Base-by-base conservation (phyloP, 1,140 invertebrate genomes). In the Neotoxoptera formosana region DNA sequence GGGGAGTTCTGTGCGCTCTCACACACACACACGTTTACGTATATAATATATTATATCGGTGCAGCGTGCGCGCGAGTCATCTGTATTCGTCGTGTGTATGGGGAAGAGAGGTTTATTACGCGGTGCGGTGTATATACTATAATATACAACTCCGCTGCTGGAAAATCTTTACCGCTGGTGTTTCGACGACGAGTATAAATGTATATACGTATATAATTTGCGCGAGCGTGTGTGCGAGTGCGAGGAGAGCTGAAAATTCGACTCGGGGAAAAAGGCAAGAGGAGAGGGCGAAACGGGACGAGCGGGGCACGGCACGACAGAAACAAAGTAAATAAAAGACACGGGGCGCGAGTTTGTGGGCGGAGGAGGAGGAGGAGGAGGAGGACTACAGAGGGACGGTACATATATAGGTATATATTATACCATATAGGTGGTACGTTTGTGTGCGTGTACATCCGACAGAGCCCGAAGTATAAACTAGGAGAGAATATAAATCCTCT, bases 401-500 rank as follows among this genome's bases (percentile, higher is more conserved):
- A 36, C 4, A 1, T 36, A 36, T 25, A 14, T 3, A 45, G 0
- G 14, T 25, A 14, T 84, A 45, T 84, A 53, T 48, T 53, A 53
- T 53, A 21, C 3, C 7, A 51, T 8, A 88, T n/a, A n/a, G n/a
- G n/a, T n/a, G 20, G n/a, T 51, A 34, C 21, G 21, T 87, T 30
- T 48, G 84, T 87, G 45, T n/a, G 56, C 25, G 23, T n/a, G 14
- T 91, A 76, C 47, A 76, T 91, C 67, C 48, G 67, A 48, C 45
- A 83, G 48, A 91, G 45, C 11, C 67, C 9, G 90, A 25, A 91
- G 90, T 91, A 83, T n/a, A n/a, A n/a, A 91, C 45, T 83, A 25
- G 60, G 21, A 81, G 20, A 81, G 90, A 91, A 51, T 76, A 83
- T 91, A 91, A 91, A 91, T 91, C 90, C 67, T 81, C 45, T 91